phyloP scores from a whole-genome alignment of 2,797 vertebrate species.

The Toxotes lorentzi region DNA sequence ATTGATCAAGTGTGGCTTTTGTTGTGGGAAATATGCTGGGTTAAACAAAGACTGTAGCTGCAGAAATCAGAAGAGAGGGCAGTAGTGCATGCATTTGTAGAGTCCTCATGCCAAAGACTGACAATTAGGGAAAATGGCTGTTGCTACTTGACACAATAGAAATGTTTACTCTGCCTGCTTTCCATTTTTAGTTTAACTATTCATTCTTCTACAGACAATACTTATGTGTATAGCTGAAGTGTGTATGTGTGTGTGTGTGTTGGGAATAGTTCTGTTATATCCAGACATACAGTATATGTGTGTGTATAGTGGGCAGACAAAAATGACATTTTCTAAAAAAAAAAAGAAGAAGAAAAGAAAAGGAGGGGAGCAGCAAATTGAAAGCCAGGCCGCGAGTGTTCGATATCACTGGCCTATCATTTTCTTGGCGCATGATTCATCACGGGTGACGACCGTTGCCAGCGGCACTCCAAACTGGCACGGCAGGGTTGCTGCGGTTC shows the following conservation, averaged over 20 bases:
- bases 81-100: neutral
- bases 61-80: neutral
- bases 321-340: too few species aligned
- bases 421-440: constrained; percentile 60
- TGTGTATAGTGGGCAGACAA: neutral
- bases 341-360: neutral
- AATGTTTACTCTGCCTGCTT: constrained; percentile 5
- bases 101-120: neutral
- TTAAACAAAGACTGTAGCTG: neutral
- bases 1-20: neutral
- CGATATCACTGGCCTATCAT: constrained; percentile 58
- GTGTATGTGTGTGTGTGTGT: neutral
- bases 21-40: neutral
- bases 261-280: neutral
- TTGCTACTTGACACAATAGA: constrained; percentile 18
- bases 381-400: constrained; percentile 26
- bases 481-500: constrained; percentile 61
- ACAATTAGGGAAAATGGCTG: neutral
- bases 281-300: neutral
- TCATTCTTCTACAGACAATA: neutral
- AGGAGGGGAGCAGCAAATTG: constrained; percentile 29
- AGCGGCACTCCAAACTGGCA: constrained; percentile 23
- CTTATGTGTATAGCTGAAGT: neutral
- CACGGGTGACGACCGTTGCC: constrained; percentile 24
- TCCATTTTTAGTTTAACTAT: constrained; percentile 23